Conservation (phyloP, 2,797 vertebrate species). For the Phrynocephalus guinanensis region DNA sequence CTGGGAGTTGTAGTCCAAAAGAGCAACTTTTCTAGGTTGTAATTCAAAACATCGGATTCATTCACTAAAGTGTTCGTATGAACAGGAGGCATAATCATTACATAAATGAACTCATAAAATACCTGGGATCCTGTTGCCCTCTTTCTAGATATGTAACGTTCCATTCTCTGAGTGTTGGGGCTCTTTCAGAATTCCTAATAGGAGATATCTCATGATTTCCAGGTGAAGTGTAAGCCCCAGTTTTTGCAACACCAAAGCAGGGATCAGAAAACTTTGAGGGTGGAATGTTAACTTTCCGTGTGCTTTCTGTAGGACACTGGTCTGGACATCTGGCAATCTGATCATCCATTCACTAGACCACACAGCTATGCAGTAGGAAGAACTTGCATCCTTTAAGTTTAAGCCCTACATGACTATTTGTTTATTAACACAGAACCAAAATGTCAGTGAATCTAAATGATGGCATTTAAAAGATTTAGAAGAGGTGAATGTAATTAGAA, state of each 20-base stretch:
- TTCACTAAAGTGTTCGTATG: not conserved
- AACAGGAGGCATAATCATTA: not conserved
- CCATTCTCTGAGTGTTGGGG: too few species aligned
- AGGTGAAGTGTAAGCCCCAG: too few species aligned
- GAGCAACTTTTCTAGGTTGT: too few species aligned
- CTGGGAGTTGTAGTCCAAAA: too few species aligned
- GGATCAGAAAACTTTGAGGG: too few species aligned
- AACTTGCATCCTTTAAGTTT: not conserved
- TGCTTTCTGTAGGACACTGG: too few species aligned
- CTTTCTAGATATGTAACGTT: too few species aligned
- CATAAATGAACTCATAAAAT: not conserved
- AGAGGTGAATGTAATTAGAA: conserved; percentile 57
- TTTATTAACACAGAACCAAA: conserved; percentile 24
- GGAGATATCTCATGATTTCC: too few species aligned
- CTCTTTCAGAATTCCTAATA: too few species aligned
- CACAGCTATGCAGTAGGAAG: not conserved
- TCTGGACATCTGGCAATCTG: not conserved
- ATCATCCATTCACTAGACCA: not conserved
- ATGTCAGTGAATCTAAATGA: not conserved
- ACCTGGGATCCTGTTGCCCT: too few species aligned
- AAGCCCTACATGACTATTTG: conserved; percentile 15
- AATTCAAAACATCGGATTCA: not conserved
- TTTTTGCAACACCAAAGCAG: too few species aligned
- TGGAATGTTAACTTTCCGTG: too few species aligned
- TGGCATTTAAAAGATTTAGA: conserved; percentile 14